Evolutionary conservation across 2,113 vertebrate genomes (phyloP).

Genomic region (Euleptes europaea): DNA sequence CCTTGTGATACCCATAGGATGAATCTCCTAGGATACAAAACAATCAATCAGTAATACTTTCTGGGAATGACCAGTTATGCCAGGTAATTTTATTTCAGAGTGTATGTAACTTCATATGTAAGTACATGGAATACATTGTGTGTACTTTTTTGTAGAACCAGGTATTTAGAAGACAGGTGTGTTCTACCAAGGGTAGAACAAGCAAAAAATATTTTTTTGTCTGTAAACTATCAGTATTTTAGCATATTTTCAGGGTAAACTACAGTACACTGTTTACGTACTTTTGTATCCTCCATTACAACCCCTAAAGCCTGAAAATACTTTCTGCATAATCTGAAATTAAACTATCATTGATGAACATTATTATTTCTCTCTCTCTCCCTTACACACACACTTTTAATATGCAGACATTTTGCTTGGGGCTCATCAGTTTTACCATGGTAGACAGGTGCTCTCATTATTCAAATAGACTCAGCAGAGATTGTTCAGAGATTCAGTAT

Average conservation of each 20-base stretch:
- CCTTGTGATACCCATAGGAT: neutral
- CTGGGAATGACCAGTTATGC: neutral
- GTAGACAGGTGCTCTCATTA: constrained; percentile 28
- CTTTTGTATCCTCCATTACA: neutral
- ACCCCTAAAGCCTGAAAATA: constrained; percentile 5
- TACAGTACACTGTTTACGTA: neutral
- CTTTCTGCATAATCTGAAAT: neutral
- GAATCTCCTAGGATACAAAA: neutral
- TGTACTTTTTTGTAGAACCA: neutral
- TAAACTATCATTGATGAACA: neutral
- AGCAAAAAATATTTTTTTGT: neutral
- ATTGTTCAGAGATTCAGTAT: constrained; percentile 36
- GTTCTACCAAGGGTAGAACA: neutral
- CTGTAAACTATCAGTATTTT: neutral
- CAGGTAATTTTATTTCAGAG: neutral
- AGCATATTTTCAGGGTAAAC: neutral
- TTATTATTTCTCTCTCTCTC: neutral
- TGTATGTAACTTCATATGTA: neutral
- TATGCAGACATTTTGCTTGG: constrained; percentile 12
- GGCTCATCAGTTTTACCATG: constrained; percentile 43
- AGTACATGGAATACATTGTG: neutral
- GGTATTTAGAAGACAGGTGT: neutral
- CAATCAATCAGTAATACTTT: neutral
- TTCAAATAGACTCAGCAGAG: constrained; percentile 24
- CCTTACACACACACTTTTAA: constrained; percentile 8